Evolutionary conservation across 2,797 vertebrate genomes (phyloP).

Genomic region (Decapterus maruadsi): DNA sequence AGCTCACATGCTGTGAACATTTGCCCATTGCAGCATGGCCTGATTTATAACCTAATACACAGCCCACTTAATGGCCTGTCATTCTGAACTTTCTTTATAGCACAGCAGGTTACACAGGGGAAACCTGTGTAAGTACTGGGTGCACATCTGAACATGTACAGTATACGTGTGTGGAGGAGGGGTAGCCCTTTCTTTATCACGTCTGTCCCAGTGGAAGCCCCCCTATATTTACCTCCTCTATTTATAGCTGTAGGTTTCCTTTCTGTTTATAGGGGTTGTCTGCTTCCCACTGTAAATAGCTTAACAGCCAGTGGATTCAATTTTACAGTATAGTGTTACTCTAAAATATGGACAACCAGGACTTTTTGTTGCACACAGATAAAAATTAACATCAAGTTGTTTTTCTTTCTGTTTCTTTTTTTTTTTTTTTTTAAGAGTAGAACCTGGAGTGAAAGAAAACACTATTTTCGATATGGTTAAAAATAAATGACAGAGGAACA

Average conservation of each 20-base stretch:
- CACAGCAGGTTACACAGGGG: conserved; percentile 23
- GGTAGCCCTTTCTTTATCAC: conserved; percentile 41
- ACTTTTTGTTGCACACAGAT: background rate
- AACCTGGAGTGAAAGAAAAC: background rate
- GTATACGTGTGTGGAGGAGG: conserved; percentile 42
- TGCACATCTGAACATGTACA: conserved; percentile 17
- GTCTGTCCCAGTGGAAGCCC: conserved; percentile 30
- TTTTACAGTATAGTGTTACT: background rate
- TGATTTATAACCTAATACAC: conserved; percentile 73
- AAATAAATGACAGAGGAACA: background rate
- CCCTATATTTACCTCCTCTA: conserved; percentile 31
- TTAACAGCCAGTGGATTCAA: background rate
- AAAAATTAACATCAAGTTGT: background rate
- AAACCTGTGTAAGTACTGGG: conserved; percentile 26
- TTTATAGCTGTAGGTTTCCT: conserved; percentile 50
- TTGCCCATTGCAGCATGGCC: conserved; percentile 29
- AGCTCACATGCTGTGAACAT: conserved; percentile 43
- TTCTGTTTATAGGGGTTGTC: conserved; percentile 33
- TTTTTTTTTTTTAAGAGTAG: background rate
- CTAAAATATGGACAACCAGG: background rate
- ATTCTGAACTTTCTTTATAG: conserved; percentile 68
- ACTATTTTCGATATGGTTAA: background rate
- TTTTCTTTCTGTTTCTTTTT: background rate
- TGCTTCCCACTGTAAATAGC: background rate
- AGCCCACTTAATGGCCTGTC: conserved; percentile 68